Evolutionary conservation across 2,888 invertebrate species (phyloP).

Genomic region (Drosophila aldrichi): DNA sequence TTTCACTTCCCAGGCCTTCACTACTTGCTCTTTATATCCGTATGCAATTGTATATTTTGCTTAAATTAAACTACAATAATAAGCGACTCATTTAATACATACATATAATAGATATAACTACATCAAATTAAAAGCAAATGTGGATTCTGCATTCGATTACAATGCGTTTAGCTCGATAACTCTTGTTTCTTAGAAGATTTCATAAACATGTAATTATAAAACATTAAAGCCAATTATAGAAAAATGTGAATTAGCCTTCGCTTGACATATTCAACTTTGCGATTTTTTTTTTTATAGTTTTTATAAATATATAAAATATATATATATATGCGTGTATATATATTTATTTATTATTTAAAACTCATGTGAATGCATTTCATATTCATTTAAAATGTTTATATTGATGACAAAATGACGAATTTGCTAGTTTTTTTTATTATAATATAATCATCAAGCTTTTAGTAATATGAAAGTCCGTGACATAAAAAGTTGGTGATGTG

Average conservation of each 20-base stretch:
- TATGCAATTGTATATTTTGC: constrained; percentile 71
- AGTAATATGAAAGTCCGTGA: constrained; percentile 56
- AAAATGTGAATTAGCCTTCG: constrained; percentile 71
- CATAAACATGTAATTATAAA: constrained; percentile 53
- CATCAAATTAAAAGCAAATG: constrained; percentile 73
- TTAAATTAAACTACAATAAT: constrained; percentile 82
- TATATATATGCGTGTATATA: constrained; percentile 37
- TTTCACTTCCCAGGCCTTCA: constrained; percentile 74
- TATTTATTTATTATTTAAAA: constrained; percentile 58
- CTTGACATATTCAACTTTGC: constrained; percentile 63
- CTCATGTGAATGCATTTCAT: constrained; percentile 66
- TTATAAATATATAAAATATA: constrained; percentile 81
- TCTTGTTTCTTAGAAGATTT: constrained; percentile 37
- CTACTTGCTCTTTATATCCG: constrained; percentile 58
- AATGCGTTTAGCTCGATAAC: constrained; percentile 61
- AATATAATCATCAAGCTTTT: constrained; percentile 33
- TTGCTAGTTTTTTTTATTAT: constrained; percentile 50
- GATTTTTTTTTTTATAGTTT: constrained; percentile 73
- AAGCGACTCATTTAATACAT: constrained; percentile 76
- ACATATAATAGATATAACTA: constrained; percentile 72
- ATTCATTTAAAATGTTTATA: constrained; percentile 67
- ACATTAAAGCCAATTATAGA: constrained; percentile 79
- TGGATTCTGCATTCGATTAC: constrained; percentile 48
- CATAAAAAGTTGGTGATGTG: constrained; percentile 52
- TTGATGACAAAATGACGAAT: constrained; percentile 64